Percentiles rank a stretch among this genome's conserved stretches.
Evolutionary conservation across 2,797 vertebrate genomes (phyloP).

Genomic region (Poecile montanus): DNA sequence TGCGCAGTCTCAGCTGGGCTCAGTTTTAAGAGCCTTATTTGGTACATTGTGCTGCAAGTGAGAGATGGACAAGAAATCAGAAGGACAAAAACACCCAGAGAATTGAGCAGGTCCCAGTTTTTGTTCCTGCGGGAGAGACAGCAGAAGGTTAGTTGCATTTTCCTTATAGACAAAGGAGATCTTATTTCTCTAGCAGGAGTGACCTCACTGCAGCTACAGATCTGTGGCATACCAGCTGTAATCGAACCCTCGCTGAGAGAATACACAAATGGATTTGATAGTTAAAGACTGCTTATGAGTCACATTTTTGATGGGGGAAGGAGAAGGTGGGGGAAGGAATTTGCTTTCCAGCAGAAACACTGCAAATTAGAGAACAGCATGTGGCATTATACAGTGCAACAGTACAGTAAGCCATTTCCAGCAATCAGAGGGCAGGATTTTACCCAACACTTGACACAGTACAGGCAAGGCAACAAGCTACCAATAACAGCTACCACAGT

Average conservation of each 20-base stretch:
- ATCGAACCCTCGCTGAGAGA: constrained; percentile 59
- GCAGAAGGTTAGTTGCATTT: constrained; percentile 72
- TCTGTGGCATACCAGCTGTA: constrained; percentile 53
- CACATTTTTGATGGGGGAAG: constrained; percentile 34
- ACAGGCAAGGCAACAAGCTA: constrained; percentile 5
- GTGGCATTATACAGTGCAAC: constrained; percentile 4
- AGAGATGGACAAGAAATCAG: constrained; percentile 58
- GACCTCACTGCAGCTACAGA: constrained; percentile 66
- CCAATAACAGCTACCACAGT: constrained; percentile 6
- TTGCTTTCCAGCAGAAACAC: constrained; percentile 56
- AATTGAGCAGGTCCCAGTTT: constrained; percentile 58
- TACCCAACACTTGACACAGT: constrained; percentile 15
- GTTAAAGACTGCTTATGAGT: constrained; percentile 64
- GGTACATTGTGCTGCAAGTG: constrained; percentile 18
- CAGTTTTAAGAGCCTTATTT: constrained; percentile 21
- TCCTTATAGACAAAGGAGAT: constrained; percentile 58
- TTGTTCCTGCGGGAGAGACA: constrained; percentile 73
- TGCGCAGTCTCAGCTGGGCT: constrained; percentile 26
- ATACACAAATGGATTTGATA: constrained; percentile 57
- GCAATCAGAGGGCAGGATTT: constrained; percentile 13
- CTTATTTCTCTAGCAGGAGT: constrained; percentile 52
- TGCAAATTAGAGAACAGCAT: constrained; percentile 43
- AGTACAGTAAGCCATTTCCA: constrained; percentile 34
- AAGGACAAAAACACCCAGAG: constrained; percentile 55
- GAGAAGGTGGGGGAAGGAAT: background rate